phyloP scores from a whole-genome alignment of 2,888 invertebrate species.

The Boloria euphrosyne region DNA sequence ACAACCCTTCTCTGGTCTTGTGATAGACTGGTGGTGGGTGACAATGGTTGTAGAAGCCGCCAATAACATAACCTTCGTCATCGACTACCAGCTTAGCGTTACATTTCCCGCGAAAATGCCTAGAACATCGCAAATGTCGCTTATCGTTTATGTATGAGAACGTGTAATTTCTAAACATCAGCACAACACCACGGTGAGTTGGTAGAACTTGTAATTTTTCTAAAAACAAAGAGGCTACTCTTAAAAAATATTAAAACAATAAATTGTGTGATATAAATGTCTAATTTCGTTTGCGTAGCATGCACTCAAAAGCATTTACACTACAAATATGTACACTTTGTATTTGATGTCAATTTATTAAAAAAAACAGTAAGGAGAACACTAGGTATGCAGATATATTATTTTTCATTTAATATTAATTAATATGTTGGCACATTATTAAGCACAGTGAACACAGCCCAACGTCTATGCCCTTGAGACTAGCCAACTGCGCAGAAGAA shows the following conservation, averaged over 20 bases:
- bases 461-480: too few species aligned
- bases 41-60: neutral
- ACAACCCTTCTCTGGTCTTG: conserved; percentile 30
- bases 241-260: neutral
- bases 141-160: conserved; percentile 36
- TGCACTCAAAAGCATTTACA: too few species aligned
- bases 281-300: too few species aligned
- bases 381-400: too few species aligned
- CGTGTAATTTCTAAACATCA: conserved; percentile 24
- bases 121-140: conserved; percentile 50
- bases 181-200: conserved; percentile 7
- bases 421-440: too few species aligned
- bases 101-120: conserved; percentile 40
- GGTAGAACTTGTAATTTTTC: conserved; percentile 12
- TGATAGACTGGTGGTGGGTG: conserved; percentile 35
- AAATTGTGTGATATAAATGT: too few species aligned
- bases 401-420: too few species aligned
- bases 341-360: too few species aligned
- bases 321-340: too few species aligned
- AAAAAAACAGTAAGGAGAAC: too few species aligned
- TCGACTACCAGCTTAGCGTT: conserved; percentile 45
- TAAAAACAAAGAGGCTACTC: neutral
- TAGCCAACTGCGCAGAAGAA: too few species aligned
- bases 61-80: neutral
- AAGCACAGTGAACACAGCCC: too few species aligned